Evolutionary conservation across 2,113 vertebrate species (phyloP), one percentile per base, ranked within the genome.

Genomic region (Antennarius striatus): DNA sequence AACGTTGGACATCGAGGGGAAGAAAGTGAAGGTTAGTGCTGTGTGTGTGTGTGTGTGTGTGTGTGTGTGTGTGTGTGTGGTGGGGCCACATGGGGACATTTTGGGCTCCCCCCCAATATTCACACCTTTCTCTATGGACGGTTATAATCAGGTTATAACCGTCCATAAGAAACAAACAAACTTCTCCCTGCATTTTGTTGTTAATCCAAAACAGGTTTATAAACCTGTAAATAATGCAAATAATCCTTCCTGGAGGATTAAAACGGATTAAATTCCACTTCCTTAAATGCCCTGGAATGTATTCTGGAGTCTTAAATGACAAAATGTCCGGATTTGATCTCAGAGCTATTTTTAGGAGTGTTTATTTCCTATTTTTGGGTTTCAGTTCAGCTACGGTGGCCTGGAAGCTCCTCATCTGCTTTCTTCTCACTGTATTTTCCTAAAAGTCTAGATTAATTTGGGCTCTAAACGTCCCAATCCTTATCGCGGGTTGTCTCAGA

Each of bases 1-100:
- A 22, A 96, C 96, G 0, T 28, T 98, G 54, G 91, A 94, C 4
- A 93, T 99, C 0, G 92, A 96, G 0, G 95, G 97, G 81, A 97
- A 94, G 89, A 97, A 81, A 88, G 93, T 98, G 0, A 99, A 99
- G 96, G 97, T 98, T 3, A 69, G 93, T 47, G 4, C 16, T 32
- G 14, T 11, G 46, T 50, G 10, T 45, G 15, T 16, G 47, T 16
- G 47, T 49, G 47, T 49, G 47, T 45, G 42, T 45, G 42, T 45
- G 42, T 50, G 10, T 45, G 15, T 16, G 47, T 16, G 47, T 49
- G 47, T 49, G 47, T 45, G 42, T 45, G 42, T 45, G 42, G 42
- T 49, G 47, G 14, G 46, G 32, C 32, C 32, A 36, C 3, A 3
- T 36, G 32, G 32, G 32, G 32, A 5, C 32, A 5, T 36, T 36